Evolutionary conservation across 1,140 invertebrate genomes (phyloP).

Genomic region (Doryteuthis pealeii): DNA sequence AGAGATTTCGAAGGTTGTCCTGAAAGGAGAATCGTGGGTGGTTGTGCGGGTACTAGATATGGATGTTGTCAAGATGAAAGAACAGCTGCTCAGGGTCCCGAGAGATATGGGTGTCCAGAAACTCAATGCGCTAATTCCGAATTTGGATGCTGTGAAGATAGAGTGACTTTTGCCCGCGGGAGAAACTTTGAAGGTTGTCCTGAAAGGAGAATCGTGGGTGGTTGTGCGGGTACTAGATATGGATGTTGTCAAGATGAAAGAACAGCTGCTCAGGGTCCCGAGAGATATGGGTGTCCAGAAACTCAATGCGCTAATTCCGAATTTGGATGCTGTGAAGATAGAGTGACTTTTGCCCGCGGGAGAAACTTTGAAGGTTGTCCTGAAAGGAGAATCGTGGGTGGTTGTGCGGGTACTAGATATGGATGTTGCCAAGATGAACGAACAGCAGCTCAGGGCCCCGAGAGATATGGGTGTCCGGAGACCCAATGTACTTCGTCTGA

Average conservation of each 20-base stretch:
- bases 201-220: not conserved
- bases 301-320: constrained; percentile 20
- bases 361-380: constrained; percentile 13
- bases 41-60: not conserved
- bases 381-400: not conserved
- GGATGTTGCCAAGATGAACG: not conserved
- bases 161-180: constrained; percentile 54
- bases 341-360: constrained; percentile 14
- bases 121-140: not conserved
- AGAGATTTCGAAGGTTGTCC: constrained; percentile 10
- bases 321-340: constrained; percentile 33
- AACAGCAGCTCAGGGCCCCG: not conserved
- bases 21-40: not conserved
- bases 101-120: not conserved
- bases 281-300: constrained; percentile 23
- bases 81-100: not conserved
- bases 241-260: constrained; percentile 20
- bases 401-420: not conserved
- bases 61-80: not conserved
- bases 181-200: constrained; percentile 54
- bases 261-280: constrained; percentile 22
- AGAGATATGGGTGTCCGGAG: not conserved
- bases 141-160: constrained; percentile 60
- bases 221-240: constrained; percentile 24
- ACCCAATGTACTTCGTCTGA: not conserved